phyloP scores from a whole-genome alignment of 2,797 vertebrate genomes.

The Podargus strigoides region DNA sequence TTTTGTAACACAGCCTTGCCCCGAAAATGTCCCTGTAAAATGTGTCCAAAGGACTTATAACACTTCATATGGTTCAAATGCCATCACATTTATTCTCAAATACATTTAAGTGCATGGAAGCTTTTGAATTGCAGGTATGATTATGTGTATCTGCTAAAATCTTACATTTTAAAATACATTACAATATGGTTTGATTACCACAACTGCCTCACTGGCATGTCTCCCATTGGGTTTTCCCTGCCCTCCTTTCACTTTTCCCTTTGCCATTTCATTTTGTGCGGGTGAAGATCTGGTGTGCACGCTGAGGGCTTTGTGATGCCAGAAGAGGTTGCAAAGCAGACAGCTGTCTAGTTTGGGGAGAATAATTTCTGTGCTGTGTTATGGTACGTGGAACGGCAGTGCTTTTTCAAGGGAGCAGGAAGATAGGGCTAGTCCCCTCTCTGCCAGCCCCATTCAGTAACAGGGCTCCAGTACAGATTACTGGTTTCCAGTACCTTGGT shows the following conservation, averaged over 20 bases:
- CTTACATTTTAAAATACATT: conserved; percentile 1
- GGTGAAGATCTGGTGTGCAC: background rate
- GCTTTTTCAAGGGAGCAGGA: background rate
- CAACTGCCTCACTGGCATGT: background rate
- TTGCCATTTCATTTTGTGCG: background rate
- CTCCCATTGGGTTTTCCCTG: background rate
- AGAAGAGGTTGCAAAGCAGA: fast-evolving
- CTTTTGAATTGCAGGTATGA: conserved; percentile 58
- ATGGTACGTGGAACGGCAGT: fast-evolving
- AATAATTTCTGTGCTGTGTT: background rate
- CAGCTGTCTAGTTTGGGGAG: background rate
- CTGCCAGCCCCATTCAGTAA: background rate
- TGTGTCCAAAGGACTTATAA: background rate
- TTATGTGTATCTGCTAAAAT: conserved; percentile 42
- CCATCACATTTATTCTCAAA: conserved; percentile 39
- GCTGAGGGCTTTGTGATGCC: fast-evolving
- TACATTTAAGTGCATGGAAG: conserved; percentile 25
- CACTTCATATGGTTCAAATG: conserved; percentile 4
- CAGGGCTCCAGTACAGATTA: background rate
- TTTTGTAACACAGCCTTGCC: conserved; percentile 20
- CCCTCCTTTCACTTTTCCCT: background rate
- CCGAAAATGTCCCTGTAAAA: conserved; percentile 43
- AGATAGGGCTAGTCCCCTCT: no score
- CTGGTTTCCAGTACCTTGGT: fast-evolving
- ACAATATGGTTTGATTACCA: background rate